phyloP scores from a whole-genome alignment of 2,888 invertebrate species.

The Ectobius pallidus region DNA sequence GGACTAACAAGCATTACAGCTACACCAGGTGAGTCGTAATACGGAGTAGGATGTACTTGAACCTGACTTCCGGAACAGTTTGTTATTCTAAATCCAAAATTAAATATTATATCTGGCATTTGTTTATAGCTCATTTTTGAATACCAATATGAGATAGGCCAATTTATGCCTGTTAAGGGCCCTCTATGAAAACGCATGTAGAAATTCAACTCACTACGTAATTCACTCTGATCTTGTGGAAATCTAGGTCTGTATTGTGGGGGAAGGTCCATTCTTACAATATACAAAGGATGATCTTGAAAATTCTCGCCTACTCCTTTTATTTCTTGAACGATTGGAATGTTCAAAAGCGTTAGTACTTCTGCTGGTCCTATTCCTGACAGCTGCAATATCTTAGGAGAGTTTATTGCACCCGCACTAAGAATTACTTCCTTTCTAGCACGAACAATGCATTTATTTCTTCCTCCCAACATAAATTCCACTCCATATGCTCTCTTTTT shows the following conservation, averaged over 20 bases:
- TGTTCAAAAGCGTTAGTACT: neutral
- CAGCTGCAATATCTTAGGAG: conserved; percentile 59
- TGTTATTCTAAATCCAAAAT: too few species aligned
- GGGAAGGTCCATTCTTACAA: conserved; percentile 44
- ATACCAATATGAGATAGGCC: neutral
- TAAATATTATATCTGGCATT: conserved; percentile 4
- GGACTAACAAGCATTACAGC: conserved; percentile 50
- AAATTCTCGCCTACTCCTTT: conserved; percentile 67
- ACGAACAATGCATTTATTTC: neutral
- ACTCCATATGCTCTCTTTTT: conserved; percentile 5
- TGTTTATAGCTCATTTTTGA: neutral
- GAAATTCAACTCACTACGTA: neutral
- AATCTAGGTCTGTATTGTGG: neutral
- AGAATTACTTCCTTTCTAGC: conserved; percentile 20
- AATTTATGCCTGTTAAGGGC: neutral
- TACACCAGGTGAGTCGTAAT: neutral
- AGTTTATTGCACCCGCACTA: conserved; percentile 39
- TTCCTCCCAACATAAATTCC: neutral
- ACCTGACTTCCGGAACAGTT: conserved; percentile 62
- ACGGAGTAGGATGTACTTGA: neutral
- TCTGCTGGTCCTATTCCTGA: conserved; percentile 48
- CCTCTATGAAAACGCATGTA: neutral
- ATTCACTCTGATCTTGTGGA: neutral
- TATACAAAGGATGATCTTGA: conserved; percentile 60
- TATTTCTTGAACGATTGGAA: conserved; percentile 52